Percentiles rank a stretch among this genome's conserved stretches.
Conservation (phyloP, 2,888 invertebrate species). For the Ephialtes manifestator region DNA sequence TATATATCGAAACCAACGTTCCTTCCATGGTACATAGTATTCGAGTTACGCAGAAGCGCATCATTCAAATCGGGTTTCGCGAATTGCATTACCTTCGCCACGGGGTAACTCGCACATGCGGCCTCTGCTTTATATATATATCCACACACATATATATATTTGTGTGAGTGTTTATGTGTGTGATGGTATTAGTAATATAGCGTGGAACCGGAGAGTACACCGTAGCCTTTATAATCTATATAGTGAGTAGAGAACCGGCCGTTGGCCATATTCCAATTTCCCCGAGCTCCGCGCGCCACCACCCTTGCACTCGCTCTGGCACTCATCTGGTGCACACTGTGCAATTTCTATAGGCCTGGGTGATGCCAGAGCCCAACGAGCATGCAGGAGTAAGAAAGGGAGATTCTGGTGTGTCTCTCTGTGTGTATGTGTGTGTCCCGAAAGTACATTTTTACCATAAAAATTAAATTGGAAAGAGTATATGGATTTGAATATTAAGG, state of each 20-base stretch:
- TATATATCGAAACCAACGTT: background rate
- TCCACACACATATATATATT: background rate
- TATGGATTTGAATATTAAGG: background rate
- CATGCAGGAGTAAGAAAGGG: background rate
- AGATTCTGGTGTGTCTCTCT: background rate
- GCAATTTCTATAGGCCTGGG: slow-evolving; percentile 23
- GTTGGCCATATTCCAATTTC: slow-evolving; percentile 75
- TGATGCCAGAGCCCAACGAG: background rate
- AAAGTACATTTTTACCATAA: background rate
- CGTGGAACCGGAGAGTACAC: slow-evolving; percentile 22
- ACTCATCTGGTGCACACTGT: slow-evolving; percentile 25
- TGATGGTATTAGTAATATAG: background rate
- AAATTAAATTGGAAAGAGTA: slow-evolving; percentile 19
- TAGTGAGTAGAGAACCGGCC: slow-evolving; percentile 44
- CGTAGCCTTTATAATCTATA: slow-evolving; percentile 16
- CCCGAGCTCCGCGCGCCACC: slow-evolving; percentile 21
- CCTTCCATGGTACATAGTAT: slow-evolving; percentile 42
- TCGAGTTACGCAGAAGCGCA: slow-evolving; percentile 62
- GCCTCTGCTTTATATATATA: background rate
- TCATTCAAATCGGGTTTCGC: slow-evolving; percentile 75
- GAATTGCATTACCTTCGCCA: slow-evolving; percentile 70
- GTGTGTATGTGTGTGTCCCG: background rate
- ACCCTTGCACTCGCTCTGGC: slow-evolving; percentile 25
- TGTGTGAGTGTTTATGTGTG: background rate
- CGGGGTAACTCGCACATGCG: slow-evolving; percentile 30